phyloP scores from a whole-genome alignment of 2,888 invertebrate genomes.

The Lithophane socia region DNA sequence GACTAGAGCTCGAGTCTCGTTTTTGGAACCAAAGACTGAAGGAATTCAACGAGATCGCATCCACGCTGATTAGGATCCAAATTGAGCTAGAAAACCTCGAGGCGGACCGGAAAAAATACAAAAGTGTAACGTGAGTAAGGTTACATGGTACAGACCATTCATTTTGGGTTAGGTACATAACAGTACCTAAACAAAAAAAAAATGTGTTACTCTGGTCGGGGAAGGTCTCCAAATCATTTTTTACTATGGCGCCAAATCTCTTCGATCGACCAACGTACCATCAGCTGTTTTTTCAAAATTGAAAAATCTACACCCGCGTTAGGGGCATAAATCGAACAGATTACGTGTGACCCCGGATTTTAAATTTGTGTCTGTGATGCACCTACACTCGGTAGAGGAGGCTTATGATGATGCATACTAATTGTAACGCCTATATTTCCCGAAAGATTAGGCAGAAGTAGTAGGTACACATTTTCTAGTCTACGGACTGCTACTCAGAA shows the following conservation, averaged over 20 bases:
- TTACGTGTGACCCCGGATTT: no score
- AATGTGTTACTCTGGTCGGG: no score
- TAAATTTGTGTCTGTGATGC: neutral
- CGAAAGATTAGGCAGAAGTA: neutral
- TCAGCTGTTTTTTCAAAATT: no score
- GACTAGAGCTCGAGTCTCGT: conserved; percentile 72
- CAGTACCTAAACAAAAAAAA: no score
- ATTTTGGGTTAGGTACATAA: no score
- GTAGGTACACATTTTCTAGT: neutral
- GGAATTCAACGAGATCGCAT: conserved; percentile 74
- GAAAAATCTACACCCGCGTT: no score
- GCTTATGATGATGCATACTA: neutral
- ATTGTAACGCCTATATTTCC: neutral
- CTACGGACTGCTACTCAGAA: neutral
- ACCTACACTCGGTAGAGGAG: neutral
- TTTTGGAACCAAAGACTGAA: conserved; percentile 73
- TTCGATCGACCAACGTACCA: no score
- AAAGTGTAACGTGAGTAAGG: conserved; percentile 66
- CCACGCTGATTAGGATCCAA: conserved; percentile 69
- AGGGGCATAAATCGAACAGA: no score
- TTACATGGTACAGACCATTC: no score
- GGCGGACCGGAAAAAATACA: conserved; percentile 67
- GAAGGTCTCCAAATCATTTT: no score
- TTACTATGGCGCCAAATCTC: no score
- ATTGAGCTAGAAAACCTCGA: conserved; percentile 66